These are phyloP conservation scores for Dendronephthya gigantea DNA, from an alignment of 64 coral and sea anemone species.

Conservation along the genomic window DNA sequence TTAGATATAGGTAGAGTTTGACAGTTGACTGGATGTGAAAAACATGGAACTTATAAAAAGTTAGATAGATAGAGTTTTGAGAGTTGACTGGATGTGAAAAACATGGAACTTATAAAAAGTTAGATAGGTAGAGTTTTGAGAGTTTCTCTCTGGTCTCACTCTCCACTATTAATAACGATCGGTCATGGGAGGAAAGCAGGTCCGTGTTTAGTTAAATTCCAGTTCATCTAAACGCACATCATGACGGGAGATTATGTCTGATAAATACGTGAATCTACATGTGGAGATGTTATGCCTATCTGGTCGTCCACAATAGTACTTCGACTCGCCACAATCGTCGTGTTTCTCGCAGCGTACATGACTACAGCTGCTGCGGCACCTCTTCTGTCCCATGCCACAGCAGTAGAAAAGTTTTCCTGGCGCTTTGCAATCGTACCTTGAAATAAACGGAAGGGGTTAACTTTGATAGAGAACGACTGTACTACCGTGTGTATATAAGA, in stretches of 20 bases:
- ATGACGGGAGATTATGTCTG: background rate
- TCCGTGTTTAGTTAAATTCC: background rate
- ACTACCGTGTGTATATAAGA: no score
- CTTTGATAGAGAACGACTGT: no score
- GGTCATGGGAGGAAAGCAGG: no score
- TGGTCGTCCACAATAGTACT: background rate
- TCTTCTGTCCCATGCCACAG: background rate
- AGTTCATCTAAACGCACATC: background rate
- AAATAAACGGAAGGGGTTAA: no score
- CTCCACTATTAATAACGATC: background rate
- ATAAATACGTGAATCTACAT: background rate
- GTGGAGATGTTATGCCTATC: background rate
- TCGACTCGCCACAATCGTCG: background rate
- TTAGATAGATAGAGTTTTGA: no score
- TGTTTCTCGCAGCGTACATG: background rate
- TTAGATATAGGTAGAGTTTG: no score
- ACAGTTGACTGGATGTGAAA: no score
- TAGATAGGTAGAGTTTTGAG: no score
- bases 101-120: no score
- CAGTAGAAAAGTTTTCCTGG: background rate
- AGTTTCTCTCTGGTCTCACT: no score
- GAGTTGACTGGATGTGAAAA: no score
- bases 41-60: no score
- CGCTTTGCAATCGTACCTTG: background rate
- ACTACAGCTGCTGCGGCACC: background rate